Conservation (phyloP, 2,888 invertebrate species). For the Ptychoptera contaminata region DNA sequence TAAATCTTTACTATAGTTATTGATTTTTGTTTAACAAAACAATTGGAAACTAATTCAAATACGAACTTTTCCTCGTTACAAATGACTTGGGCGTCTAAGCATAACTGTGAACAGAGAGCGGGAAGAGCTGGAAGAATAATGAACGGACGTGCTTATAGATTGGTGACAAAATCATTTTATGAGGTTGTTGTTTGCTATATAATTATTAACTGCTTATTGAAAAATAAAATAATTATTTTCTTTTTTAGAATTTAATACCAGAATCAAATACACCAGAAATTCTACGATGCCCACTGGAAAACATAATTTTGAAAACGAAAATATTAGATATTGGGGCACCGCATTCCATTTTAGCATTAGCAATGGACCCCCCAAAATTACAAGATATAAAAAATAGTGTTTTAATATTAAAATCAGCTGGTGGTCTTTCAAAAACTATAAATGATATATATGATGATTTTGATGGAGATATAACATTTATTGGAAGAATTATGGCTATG, state of each 20-base stretch:
- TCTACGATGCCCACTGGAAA: slow-evolving; percentile 63
- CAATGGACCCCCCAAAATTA: slow-evolving; percentile 76
- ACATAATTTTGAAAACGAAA: slow-evolving; percentile 66
- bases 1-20: slow-evolving; percentile 42
- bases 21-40: slow-evolving; percentile 86
- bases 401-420: slow-evolving; percentile 70
- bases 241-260: slow-evolving; percentile 31
- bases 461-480: slow-evolving; percentile 77
- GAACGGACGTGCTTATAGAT: slow-evolving; percentile 70
- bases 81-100: slow-evolving; percentile 76
- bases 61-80: slow-evolving; percentile 54
- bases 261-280: slow-evolving; percentile 58
- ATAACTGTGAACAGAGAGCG: slow-evolving; percentile 76
- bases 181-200: slow-evolving; percentile 21
- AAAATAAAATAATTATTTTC: not conserved
- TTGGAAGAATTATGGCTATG: slow-evolving; percentile 67
- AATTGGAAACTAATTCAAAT: slow-evolving; percentile 51
- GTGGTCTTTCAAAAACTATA: slow-evolving; percentile 52
- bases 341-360: slow-evolving; percentile 59
- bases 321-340: slow-evolving; percentile 69
- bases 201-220: no score
- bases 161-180: slow-evolving; percentile 54
- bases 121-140: slow-evolving; percentile 83
- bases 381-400: slow-evolving; percentile 67
- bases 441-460: slow-evolving; percentile 35